Evolutionary conservation across 2,113 vertebrate genomes (phyloP).

Genomic region (Halichoerus grypus): DNA sequence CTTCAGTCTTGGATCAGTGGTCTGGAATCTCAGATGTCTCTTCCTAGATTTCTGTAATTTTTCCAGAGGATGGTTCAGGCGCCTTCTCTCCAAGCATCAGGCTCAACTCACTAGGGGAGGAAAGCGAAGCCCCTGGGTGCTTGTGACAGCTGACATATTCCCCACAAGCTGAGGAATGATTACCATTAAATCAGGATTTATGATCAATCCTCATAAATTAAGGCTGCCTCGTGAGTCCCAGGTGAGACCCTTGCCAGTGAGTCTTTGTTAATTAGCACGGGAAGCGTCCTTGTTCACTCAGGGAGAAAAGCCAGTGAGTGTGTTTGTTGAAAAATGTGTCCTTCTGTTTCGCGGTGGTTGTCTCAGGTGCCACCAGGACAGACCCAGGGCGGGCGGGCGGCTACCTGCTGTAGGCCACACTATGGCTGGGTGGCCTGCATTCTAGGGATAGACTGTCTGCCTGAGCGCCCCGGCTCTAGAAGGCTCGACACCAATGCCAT

Average conservation of each 20-base stretch:
- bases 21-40: conserved; percentile 39
- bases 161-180: background rate
- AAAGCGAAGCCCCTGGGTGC: background rate
- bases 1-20: conserved; percentile 26
- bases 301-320: background rate
- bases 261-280: conserved; percentile 67
- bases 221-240: conserved; percentile 38
- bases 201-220: conserved; percentile 83
- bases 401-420: background rate
- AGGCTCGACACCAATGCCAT: background rate
- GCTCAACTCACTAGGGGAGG: conserved; percentile 43
- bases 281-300: background rate
- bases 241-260: conserved; percentile 48
- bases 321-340: background rate
- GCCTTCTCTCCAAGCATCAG: conserved; percentile 43
- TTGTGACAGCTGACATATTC: conserved; percentile 73
- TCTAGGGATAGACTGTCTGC: accelerated
- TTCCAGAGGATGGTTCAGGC: background rate
- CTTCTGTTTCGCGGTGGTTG: accelerated
- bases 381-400: accelerated
- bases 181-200: conserved; percentile 77
- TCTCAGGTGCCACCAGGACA: accelerated
- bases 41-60: background rate
- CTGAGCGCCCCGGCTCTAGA: background rate
- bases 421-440: accelerated